A percentile compares a stretch with the other conserved stretches of the same genome.
Evolutionary conservation across 2,113 vertebrate genomes (phyloP).

Genomic region (Baryphthengus martii): DNA sequence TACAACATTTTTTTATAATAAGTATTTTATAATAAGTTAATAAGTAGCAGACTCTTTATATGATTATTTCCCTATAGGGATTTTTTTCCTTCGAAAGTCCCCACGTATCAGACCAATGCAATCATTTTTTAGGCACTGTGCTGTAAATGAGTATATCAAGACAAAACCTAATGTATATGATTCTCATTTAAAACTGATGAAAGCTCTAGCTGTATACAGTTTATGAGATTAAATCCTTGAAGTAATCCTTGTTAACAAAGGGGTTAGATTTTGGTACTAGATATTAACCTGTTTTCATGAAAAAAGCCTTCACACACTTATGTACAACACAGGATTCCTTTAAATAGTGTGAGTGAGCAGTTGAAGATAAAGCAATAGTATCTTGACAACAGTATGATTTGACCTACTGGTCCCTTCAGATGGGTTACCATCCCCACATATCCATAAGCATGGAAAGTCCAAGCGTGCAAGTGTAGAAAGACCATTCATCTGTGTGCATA

Average conservation of each 20-base stretch:
- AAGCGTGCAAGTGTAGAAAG: not conserved
- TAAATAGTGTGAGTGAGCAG: not conserved
- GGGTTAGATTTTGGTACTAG: not conserved
- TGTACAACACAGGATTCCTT: not conserved
- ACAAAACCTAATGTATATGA: not conserved
- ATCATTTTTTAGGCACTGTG: not conserved
- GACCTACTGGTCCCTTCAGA: not conserved
- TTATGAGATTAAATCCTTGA: not conserved
- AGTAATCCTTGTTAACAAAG: not conserved
- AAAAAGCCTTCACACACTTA: not conserved
- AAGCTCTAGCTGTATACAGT: not conserved
- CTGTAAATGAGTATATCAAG: not conserved
- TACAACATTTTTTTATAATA: not conserved
- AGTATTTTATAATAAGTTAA: not conserved
- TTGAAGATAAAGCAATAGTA: not conserved
- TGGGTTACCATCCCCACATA: not conserved
- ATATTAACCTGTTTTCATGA: not conserved
- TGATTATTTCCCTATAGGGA: not conserved
- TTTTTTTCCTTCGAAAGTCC: not conserved
- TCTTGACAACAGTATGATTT: not conserved
- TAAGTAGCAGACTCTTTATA: not conserved
- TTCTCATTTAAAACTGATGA: not conserved
- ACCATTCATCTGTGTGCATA: not conserved
- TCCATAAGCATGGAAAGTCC: not conserved
- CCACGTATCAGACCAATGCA: not conserved